Evolutionary conservation across 2,113 vertebrate genomes (phyloP).

Genomic region (Mixornis gularis): DNA sequence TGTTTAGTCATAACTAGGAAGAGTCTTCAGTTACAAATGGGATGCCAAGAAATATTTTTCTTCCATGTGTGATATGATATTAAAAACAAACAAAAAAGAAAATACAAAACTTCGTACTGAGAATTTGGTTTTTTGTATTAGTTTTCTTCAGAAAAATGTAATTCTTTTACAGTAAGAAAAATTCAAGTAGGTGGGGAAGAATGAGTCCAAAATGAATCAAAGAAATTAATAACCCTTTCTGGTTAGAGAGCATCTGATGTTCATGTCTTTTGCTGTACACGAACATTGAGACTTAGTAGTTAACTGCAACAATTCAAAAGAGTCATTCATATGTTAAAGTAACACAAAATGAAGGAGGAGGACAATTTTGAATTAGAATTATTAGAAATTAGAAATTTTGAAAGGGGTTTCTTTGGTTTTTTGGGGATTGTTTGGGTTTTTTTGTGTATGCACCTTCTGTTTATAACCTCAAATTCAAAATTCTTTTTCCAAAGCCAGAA

Average conservation of each 20-base stretch:
- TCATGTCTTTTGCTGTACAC: neutral
- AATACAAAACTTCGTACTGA: neutral
- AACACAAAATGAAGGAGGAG: neutral
- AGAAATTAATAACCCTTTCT: neutral
- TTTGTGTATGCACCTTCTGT: neutral
- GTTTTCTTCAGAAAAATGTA: neutral
- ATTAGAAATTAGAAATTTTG: neutral
- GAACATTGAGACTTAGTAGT: neutral
- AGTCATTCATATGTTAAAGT: neutral
- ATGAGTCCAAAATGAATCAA: neutral
- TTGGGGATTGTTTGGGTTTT: too few relatives aligned
- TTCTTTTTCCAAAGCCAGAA: neutral
- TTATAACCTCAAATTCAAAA: neutral
- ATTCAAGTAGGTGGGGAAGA: neutral
- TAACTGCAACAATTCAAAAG: neutral
- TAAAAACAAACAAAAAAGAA: neutral
- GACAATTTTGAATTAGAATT: neutral
- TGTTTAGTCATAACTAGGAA: neutral
- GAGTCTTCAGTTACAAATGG: neutral
- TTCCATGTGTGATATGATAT: neutral
- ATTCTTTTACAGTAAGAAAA: neutral
- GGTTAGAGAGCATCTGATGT: neutral
- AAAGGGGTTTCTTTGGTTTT: neutral
- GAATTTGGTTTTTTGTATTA: neutral
- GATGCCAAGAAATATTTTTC: neutral